These are phyloP conservation scores for Drosophila ananassae DNA, from an alignment of 1,140 invertebrate species.

Conservation along the genomic window DNA sequence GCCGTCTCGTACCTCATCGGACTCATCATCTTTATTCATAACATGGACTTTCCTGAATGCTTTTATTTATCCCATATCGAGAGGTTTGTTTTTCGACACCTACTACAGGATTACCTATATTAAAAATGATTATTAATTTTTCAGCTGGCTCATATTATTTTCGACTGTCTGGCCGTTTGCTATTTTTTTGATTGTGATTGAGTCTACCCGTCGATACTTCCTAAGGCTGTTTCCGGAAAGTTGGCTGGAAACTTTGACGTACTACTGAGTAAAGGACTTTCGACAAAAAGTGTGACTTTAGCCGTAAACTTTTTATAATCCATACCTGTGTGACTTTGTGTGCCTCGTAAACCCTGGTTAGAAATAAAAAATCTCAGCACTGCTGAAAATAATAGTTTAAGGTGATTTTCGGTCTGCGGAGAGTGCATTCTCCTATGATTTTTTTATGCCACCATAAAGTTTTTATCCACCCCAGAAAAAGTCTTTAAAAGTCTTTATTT, in stretches of 20 bases:
- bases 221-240: slow-evolving; percentile 29
- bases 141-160: slow-evolving; percentile 7
- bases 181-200: slow-evolving; percentile 15
- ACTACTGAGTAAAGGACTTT: slow-evolving; percentile 23
- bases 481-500: slow-evolving; percentile 39
- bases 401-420: background rate
- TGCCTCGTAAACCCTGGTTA: slow-evolving; percentile 3
- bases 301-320: slow-evolving; percentile 8
- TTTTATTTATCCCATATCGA: background rate
- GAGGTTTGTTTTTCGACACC: slow-evolving; percentile 8
- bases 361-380: slow-evolving; percentile 5
- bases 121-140: background rate
- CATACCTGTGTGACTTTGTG: slow-evolving; percentile 15
- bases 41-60: background rate
- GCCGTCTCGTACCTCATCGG: slow-evolving; percentile 30
- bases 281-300: background rate
- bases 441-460: slow-evolving; percentile 14
- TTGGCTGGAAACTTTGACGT: slow-evolving; percentile 46
- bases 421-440: slow-evolving; percentile 10
- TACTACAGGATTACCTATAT: no score
- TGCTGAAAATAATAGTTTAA: slow-evolving; percentile 10
- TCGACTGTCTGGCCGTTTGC: slow-evolving; percentile 27
- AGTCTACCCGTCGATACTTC: slow-evolving; percentile 37
- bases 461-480: slow-evolving; percentile 15
- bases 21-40: slow-evolving; percentile 2